phyloP scores from a whole-genome alignment of 2,888 invertebrate species.

The Rhodophaea formosa region DNA sequence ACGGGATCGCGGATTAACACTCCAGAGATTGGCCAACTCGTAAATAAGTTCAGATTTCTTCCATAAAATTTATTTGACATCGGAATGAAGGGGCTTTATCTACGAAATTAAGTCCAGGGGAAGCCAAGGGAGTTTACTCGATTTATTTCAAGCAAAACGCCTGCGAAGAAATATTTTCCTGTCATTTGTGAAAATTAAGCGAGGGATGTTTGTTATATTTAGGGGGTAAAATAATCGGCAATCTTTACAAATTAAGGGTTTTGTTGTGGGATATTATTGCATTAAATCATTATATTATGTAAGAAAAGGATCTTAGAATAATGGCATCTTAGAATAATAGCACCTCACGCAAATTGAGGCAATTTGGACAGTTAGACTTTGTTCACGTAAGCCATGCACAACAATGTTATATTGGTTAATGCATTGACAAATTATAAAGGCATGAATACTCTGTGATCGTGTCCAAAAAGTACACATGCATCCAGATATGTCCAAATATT shows the following conservation, averaged over 20 bases:
- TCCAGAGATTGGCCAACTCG: conserved; percentile 30
- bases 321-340: too few relatives aligned
- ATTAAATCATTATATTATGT: too few relatives aligned
- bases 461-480: too few relatives aligned
- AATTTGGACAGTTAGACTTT: too few relatives aligned
- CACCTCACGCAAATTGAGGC: too few relatives aligned
- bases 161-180: conserved; percentile 4
- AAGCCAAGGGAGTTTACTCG: conserved; percentile 19
- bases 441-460: too few relatives aligned
- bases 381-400: too few relatives aligned
- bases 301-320: too few relatives aligned
- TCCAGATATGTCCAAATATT: too few relatives aligned
- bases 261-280: not conserved
- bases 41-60: conserved; percentile 31
- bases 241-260: not conserved
- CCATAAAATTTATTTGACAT: conserved; percentile 29
- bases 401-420: too few relatives aligned
- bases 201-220: conserved; percentile 1
- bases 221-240: not conserved
- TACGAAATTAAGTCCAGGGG: conserved; percentile 25
- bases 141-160: conserved; percentile 5
- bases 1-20: conserved; percentile 32
- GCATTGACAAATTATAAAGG: too few relatives aligned
- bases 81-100: conserved; percentile 28
- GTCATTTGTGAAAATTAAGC: conserved; percentile 9